These are phyloP conservation scores for Saturnia pavonia DNA, from an alignment of 2,888 invertebrate genomes.

Conservation along the genomic window DNA sequence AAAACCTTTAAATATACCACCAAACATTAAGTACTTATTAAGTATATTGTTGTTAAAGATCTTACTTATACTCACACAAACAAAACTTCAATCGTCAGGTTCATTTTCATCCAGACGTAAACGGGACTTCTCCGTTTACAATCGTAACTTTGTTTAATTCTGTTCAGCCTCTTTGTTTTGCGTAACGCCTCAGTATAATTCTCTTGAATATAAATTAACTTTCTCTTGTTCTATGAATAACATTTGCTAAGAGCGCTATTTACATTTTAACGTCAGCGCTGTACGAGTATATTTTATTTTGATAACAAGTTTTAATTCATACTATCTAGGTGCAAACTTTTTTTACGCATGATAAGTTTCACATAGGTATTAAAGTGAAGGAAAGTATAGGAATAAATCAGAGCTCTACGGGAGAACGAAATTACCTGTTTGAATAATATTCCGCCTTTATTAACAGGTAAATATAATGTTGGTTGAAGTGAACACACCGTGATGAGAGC, in stretches of 20 bases:
- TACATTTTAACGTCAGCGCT: conserved; percentile 55
- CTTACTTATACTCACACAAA: background rate
- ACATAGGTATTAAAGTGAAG: conserved; percentile 13
- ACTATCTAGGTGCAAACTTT: background rate
- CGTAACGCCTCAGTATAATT: conserved; percentile 58
- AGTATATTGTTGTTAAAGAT: background rate
- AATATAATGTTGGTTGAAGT: conserved; percentile 55
- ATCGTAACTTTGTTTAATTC: conserved; percentile 55
- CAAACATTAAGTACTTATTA: background rate
- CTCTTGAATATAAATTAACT: conserved; percentile 71
- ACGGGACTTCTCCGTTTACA: conserved; percentile 34
- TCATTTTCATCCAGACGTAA: conserved; percentile 3
- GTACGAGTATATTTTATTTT: conserved; percentile 30
- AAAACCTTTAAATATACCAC: background rate
- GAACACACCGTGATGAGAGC: conserved; percentile 52
- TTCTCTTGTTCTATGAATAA: conserved; percentile 70
- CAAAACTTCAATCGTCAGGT: conserved; percentile 3
- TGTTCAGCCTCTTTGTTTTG: conserved; percentile 52
- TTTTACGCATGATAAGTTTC: background rate
- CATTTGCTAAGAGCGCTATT: conserved; percentile 65
- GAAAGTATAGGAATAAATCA: conserved; percentile 23
- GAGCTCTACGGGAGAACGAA: conserved; percentile 39
- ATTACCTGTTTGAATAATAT: conserved; percentile 61
- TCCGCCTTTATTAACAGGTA: conserved; percentile 60
- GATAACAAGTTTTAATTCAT: conserved; percentile 8